Percentiles rank a stretch among this genome's conserved stretches.
Conservation (phyloP, 2,888 invertebrate species). For the Dusona sp. region DNA sequence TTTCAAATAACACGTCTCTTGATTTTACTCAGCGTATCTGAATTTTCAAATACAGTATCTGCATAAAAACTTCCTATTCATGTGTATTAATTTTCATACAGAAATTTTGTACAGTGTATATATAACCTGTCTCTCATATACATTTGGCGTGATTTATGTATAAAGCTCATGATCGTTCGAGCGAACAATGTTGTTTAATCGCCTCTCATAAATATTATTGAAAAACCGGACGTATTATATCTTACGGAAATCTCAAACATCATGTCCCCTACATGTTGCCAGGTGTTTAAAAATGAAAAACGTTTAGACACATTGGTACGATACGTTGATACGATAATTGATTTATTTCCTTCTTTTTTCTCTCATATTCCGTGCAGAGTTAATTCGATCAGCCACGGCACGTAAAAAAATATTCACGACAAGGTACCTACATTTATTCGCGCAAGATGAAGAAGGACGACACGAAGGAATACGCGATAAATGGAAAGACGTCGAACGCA, state of each 20-base stretch:
- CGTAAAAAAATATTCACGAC: slow-evolving; percentile 46
- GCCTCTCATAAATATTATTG: slow-evolving; percentile 50
- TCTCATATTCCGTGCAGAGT: slow-evolving; percentile 55
- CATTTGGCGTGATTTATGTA: slow-evolving; percentile 18
- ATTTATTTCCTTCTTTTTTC: slow-evolving; percentile 13
- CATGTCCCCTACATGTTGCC: neutral
- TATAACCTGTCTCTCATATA: neutral
- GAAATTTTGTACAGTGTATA: no score
- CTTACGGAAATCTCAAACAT: slow-evolving; percentile 38
- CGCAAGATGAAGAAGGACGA: slow-evolving; percentile 76
- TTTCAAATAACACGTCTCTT: no score
- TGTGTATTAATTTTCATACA: no score
- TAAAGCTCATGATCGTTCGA: slow-evolving; percentile 21
- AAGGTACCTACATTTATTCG: neutral
- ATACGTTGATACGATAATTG: slow-evolving; percentile 48
- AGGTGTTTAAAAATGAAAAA: neutral
- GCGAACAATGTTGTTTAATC: slow-evolving; percentile 59
- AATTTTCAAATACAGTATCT: no score
- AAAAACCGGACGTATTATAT: slow-evolving; percentile 47
- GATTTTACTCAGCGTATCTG: no score
- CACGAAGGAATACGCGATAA: slow-evolving; percentile 70
- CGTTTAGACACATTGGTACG: slow-evolving; percentile 9
- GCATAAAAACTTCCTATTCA: no score
- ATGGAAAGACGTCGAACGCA: slow-evolving; percentile 72
- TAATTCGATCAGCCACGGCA: slow-evolving; percentile 65